Percentiles rank a stretch among this genome's conserved stretches.
phyloP scores from a whole-genome alignment of 2,113 vertebrate species.

The Telmatochromis sp. region DNA sequence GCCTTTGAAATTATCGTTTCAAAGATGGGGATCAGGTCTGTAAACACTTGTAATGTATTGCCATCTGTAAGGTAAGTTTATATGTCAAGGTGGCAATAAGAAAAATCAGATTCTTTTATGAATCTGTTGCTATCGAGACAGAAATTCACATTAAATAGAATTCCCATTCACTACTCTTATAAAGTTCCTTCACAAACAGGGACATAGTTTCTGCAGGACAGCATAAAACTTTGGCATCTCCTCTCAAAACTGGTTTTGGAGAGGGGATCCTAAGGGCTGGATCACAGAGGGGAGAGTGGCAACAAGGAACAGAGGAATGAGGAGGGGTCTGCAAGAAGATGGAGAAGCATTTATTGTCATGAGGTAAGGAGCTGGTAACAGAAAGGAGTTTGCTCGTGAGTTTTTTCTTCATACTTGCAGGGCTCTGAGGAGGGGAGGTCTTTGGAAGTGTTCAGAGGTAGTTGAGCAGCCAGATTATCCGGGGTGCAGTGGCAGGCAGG shows the following conservation, averaged over 20 bases:
- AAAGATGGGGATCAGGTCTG: background rate
- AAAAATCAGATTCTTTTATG: background rate
- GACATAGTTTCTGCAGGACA: background rate
- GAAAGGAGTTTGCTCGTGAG: background rate
- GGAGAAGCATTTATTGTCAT: background rate
- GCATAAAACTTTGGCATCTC: background rate
- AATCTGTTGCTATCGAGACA: background rate
- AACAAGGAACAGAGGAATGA: background rate
- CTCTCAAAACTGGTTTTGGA: background rate
- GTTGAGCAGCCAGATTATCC: background rate
- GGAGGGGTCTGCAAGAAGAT: background rate
- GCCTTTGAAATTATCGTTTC: background rate
- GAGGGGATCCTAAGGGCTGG: background rate
- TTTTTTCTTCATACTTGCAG: background rate
- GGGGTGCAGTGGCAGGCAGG: background rate
- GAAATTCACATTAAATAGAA: background rate
- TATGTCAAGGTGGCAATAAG: background rate
- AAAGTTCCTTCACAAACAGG: background rate
- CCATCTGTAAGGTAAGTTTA: background rate
- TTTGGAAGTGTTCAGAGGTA: background rate
- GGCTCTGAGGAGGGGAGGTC: background rate
- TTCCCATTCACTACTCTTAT: background rate
- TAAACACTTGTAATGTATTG: background rate
- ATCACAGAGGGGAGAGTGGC: background rate
- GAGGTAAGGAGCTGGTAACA: background rate